Percentiles rank a stretch among this genome's conserved stretches.
phyloP scores from a whole-genome alignment of 2,797 vertebrate species.

The Toxotes lorentzi region DNA sequence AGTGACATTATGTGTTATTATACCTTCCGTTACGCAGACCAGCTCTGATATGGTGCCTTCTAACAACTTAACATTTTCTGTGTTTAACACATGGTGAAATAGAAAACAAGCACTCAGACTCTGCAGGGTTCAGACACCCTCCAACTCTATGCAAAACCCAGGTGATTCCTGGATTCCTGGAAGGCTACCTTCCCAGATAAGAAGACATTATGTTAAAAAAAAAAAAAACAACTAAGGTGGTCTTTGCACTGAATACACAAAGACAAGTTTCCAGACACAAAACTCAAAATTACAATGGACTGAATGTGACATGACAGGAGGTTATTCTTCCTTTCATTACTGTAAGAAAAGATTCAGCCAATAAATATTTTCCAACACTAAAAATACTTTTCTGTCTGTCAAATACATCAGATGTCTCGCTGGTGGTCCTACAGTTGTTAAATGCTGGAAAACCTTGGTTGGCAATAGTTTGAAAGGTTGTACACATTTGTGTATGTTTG shows the following conservation, averaged over 20 bases:
- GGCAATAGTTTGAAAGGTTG: constrained; percentile 2
- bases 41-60: background rate
- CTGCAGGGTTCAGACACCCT: constrained; percentile 2
- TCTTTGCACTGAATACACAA: constrained; percentile 7
- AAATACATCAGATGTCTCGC: constrained; percentile 56
- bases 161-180: constrained; percentile 6
- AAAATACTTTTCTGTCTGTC: constrained; percentile 56
- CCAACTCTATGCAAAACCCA: constrained; percentile 2
- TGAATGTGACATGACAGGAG: constrained; percentile 15
- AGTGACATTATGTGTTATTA: background rate
- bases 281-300: constrained; percentile 23
- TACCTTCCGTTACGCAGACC: background rate
- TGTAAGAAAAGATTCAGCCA: constrained; percentile 47
- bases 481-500: constrained; percentile 36
- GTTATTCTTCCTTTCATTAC: constrained; percentile 25
- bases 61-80: background rate
- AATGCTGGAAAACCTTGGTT: constrained; percentile 23
- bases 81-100: background rate
- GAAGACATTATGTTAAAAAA: constrained; percentile 5
- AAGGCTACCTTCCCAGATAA: constrained; percentile 6
- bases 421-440: constrained; percentile 48
- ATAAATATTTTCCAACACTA: constrained; percentile 67
- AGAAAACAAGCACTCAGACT: constrained; percentile 1
- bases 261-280: constrained; percentile 25
- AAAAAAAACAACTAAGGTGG: background rate